These are phyloP conservation scores for Vanacampus margaritifer DNA, from an alignment of 2,113 vertebrate species.

Conservation along the genomic window DNA sequence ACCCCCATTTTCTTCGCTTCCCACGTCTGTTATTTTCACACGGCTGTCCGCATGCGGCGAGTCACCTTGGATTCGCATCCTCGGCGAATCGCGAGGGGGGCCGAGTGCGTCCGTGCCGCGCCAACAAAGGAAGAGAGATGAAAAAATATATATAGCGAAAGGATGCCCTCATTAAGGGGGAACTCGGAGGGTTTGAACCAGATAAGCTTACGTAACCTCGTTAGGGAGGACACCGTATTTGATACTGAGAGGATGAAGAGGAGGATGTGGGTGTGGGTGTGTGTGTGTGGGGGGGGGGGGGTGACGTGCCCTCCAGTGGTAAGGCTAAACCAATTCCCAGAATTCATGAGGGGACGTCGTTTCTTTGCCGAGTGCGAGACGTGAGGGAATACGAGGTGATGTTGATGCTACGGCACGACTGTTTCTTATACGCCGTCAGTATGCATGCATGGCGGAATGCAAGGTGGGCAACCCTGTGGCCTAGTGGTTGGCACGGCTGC, in stretches of 20 bases:
- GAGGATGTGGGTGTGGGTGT: too few species aligned
- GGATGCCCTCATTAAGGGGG: constrained; percentile 75
- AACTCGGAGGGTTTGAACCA: constrained; percentile 75
- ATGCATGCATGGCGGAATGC: background rate
- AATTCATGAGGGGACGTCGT: constrained; percentile 7
- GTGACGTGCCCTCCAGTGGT: constrained; percentile 52
- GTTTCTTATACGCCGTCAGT: background rate
- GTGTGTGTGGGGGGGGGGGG: constrained; percentile 62
- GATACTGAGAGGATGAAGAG: constrained; percentile 65
- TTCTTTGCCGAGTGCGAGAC: background rate
- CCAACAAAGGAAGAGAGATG: constrained; percentile 48
- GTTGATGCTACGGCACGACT: background rate
- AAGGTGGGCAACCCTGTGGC: background rate
- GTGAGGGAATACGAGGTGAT: constrained; percentile 5
- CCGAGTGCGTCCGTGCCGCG: constrained; percentile 27
- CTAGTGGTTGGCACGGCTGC: background rate
- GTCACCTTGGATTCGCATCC: constrained; percentile 67
- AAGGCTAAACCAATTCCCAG: constrained; percentile 19
- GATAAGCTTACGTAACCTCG: constrained; percentile 76
- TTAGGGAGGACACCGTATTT: constrained; percentile 68
- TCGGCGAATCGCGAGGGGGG: constrained; percentile 11
- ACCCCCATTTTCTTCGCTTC: background rate
- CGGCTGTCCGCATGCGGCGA: constrained; percentile 48
- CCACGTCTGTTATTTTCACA: constrained; percentile 17
- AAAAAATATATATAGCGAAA: constrained; percentile 34